Conservation (phyloP, 2,888 invertebrate species). For the Tanypteryx hageni region DNA sequence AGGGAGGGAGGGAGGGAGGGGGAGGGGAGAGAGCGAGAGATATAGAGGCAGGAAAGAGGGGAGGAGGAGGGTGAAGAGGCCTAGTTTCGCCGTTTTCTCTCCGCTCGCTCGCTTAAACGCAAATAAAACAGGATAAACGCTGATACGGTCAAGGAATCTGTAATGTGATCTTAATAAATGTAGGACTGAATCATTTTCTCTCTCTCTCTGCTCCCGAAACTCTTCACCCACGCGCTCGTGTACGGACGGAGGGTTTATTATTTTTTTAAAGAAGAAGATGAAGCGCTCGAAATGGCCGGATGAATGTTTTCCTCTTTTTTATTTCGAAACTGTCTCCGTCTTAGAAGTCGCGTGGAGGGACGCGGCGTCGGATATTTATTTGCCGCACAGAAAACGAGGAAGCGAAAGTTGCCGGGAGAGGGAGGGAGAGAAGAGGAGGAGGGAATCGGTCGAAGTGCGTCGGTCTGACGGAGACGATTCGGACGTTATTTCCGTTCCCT, state of each 20-base stretch:
- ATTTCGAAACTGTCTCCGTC: neutral
- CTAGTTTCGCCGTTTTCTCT: slow-evolving; percentile 12
- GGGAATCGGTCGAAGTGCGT: neutral
- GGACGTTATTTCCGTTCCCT: slow-evolving; percentile 7
- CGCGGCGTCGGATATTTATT: neutral
- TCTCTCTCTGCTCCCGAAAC: neutral
- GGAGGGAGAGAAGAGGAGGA: neutral
- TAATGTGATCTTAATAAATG: slow-evolving; percentile 32
- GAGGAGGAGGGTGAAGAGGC: neutral
- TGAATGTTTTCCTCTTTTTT: neutral
- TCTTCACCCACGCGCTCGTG: neutral
- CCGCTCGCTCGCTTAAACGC: neutral
- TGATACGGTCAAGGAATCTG: slow-evolving; percentile 30
- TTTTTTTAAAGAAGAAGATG: neutral
- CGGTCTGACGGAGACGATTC: neutral
- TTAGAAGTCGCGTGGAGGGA: neutral
- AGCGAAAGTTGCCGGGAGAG: neutral
- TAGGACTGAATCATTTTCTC: slow-evolving; percentile 15
- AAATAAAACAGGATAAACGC: slow-evolving; percentile 28
- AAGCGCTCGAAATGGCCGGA: neutral
- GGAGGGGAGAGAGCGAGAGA: neutral
- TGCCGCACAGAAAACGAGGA: neutral
- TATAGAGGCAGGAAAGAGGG: neutral
- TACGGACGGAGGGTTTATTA: neutral
- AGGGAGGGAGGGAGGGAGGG: neutral